Conservation (phyloP, 2,888 invertebrate genomes). For the Fissipunctia ypsillon region DNA sequence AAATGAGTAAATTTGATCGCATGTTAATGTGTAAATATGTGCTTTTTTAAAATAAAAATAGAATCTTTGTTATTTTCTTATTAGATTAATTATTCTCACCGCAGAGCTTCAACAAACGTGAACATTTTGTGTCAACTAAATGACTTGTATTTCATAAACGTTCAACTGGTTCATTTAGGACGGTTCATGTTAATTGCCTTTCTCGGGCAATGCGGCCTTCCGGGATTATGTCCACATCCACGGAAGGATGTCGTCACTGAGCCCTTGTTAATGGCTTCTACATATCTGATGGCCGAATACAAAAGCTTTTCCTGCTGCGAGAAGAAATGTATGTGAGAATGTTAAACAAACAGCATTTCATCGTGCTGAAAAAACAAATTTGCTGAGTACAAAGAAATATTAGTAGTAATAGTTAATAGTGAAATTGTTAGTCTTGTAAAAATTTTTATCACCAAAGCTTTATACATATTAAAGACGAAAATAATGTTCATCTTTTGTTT, state of each 20-base stretch:
- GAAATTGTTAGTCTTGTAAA: background rate
- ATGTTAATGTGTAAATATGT: too few relatives aligned
- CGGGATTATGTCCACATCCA: slow-evolving; percentile 7
- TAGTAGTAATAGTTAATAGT: too few relatives aligned
- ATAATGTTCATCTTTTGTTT: too few relatives aligned
- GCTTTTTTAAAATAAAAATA: too few relatives aligned
- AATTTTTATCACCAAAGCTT: too few relatives aligned
- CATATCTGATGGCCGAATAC: background rate
- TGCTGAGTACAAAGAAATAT: too few relatives aligned
- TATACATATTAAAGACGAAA: too few relatives aligned
- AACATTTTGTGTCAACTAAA: slow-evolving; percentile 5
- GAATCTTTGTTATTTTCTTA: too few relatives aligned
- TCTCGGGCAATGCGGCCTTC: slow-evolving; percentile 16
- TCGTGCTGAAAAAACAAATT: background rate
- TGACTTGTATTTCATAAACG: slow-evolving; percentile 14
- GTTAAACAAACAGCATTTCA: background rate
- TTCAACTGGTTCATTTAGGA: slow-evolving; percentile 37
- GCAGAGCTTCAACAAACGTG: background rate
- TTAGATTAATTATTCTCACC: background rate
- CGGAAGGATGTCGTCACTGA: slow-evolving; percentile 6
- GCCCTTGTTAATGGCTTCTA: slow-evolving; percentile 9
- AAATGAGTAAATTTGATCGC: too few relatives aligned
- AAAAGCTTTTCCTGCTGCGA: background rate
- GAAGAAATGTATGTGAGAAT: background rate
- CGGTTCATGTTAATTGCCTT: slow-evolving; percentile 58